These are phyloP conservation scores for Myotis yumanensis DNA, from an alignment of 2,113 vertebrate species.

Conservation along the genomic window DNA sequence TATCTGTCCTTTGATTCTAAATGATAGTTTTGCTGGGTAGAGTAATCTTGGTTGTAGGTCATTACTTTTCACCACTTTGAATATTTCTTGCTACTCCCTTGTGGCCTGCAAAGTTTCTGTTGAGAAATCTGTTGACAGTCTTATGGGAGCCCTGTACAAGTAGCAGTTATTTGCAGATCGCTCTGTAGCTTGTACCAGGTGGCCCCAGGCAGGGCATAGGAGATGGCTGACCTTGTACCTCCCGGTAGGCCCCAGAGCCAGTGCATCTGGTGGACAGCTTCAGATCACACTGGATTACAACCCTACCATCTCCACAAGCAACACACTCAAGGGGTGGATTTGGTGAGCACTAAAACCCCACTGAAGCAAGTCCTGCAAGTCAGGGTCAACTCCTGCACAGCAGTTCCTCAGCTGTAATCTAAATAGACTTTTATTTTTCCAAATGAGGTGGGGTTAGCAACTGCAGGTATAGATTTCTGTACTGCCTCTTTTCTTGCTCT, in stretches of 20 bases:
- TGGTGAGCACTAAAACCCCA: neutral
- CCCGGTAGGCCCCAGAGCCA: neutral
- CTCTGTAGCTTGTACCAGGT: neutral
- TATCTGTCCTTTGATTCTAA: neutral
- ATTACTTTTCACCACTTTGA: neutral
- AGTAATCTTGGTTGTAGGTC: neutral
- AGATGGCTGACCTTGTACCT: neutral
- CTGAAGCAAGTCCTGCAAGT: neutral
- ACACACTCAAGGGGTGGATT: neutral
- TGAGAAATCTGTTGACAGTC: neutral
- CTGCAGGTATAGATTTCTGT: rapidly evolving
- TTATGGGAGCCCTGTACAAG: neutral
- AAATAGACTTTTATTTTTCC: neutral
- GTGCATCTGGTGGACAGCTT: neutral
- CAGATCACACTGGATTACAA: neutral
- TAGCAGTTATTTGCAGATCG: neutral
- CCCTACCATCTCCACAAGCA: neutral
- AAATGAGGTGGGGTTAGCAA: neutral
- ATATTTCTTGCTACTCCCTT: neutral
- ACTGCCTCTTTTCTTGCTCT: neutral
- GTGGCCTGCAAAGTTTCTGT: neutral
- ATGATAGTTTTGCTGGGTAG: neutral
- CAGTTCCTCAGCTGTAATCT: neutral
- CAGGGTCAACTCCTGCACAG: neutral
- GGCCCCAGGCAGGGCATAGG: neutral